A percentile compares a stretch with the other conserved stretches of the same genome.
Evolutionary conservation across 2,888 invertebrate species (phyloP).

Genomic region (Trachelus troglodyta): DNA sequence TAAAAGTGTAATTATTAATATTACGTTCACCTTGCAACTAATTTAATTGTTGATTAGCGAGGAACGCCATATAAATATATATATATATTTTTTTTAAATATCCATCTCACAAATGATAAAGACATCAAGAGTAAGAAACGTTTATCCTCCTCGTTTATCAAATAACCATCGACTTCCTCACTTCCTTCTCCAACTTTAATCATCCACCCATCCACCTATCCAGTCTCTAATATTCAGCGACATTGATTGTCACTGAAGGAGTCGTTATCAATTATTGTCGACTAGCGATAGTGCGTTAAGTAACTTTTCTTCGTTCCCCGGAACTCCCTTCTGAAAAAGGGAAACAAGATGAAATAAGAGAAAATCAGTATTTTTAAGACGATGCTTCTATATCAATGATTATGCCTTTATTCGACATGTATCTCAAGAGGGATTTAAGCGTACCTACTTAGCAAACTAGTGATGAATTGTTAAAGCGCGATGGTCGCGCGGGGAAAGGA

Average conservation of each 20-base stretch:
- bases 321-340: not conserved
- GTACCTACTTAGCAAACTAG: not conserved
- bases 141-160: not conserved
- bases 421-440: slow-evolving; percentile 13
- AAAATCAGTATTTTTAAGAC: slow-evolving; percentile 48
- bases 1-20: slow-evolving; percentile 20
- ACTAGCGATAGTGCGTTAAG: slow-evolving; percentile 1
- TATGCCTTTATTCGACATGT: slow-evolving; percentile 33
- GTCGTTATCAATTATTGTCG: slow-evolving; percentile 17
- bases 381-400: slow-evolving; percentile 38
- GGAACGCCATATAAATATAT: slow-evolving; percentile 8
- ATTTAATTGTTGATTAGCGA: slow-evolving; percentile 32
- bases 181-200: no score
- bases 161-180: not conserved
- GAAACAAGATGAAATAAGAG: slow-evolving; percentile 23
- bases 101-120: not conserved
- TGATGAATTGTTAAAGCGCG: not conserved
- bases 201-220: not conserved
- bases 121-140: not conserved
- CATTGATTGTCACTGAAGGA: slow-evolving; percentile 22
- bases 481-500: not conserved
- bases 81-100: slow-evolving; percentile 4
- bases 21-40: slow-evolving; percentile 23
- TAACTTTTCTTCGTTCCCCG: not conserved
- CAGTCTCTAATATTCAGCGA: slow-evolving; percentile 29